Percentiles rank a stretch among this genome's conserved stretches.
Evolutionary conservation across 2,888 invertebrate species (phyloP).

Genomic region (Melanostoma scalare): DNA sequence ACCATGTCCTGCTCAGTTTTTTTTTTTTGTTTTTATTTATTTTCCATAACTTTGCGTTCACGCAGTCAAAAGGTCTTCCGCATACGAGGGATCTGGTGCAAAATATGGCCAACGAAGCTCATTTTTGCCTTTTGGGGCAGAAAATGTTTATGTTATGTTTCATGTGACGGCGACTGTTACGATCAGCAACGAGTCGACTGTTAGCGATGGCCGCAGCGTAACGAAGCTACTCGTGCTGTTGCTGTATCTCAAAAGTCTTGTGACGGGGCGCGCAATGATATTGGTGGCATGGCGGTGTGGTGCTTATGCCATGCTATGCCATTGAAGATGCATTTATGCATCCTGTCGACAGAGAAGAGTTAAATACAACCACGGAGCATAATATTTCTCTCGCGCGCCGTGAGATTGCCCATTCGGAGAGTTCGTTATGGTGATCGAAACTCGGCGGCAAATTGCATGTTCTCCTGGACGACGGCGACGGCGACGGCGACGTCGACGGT

Average conservation of each 20-base stretch:
- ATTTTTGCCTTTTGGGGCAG: slow-evolving; percentile 72
- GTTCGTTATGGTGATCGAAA: slow-evolving; percentile 23
- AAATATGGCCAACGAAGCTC: slow-evolving; percentile 70
- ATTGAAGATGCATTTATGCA: slow-evolving; percentile 69
- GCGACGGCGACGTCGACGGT: too few relatives aligned
- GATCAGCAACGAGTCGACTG: slow-evolving; percentile 2
- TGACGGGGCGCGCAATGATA: slow-evolving; percentile 3
- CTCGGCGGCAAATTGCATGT: slow-evolving; percentile 42
- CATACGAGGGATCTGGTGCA: slow-evolving; percentile 68
- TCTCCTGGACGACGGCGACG: slow-evolving; percentile 8
- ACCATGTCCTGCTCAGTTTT: too few relatives aligned
- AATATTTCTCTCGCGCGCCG: slow-evolving; percentile 62
- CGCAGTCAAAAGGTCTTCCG: slow-evolving; percentile 71
- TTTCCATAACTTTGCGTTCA: slow-evolving; percentile 51
- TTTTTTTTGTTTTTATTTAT: slow-evolving; percentile 1
- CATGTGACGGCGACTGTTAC: slow-evolving; percentile 54
- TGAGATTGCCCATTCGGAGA: slow-evolving; percentile 49
- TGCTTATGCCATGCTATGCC: slow-evolving; percentile 39
- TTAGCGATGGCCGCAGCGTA: slow-evolving; percentile 45
- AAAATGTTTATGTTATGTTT: slow-evolving; percentile 70
- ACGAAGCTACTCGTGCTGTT: slow-evolving; percentile 61
- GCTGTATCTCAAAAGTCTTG: slow-evolving; percentile 26
- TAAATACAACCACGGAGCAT: slow-evolving; percentile 61
- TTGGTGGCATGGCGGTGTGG: slow-evolving; percentile 8
- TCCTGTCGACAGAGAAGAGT: slow-evolving; percentile 57